Percentiles rank a stretch among this genome's conserved stretches.
These are phyloP conservation scores for Drymonia ruficornis DNA, from an alignment of 2,888 invertebrate species.

Conservation along the genomic window DNA sequence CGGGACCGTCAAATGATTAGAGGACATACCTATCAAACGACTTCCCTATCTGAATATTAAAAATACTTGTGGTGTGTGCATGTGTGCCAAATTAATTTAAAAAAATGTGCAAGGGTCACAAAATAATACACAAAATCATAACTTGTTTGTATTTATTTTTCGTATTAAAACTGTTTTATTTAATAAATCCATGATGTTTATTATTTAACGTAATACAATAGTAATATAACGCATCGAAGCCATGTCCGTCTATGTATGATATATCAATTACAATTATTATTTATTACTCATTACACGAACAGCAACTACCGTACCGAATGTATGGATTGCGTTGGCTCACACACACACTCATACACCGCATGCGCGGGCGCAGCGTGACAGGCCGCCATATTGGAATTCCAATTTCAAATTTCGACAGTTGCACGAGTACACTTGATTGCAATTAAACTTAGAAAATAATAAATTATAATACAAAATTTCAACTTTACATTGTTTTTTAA, in stretches of 20 bases:
- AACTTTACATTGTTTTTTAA: neutral
- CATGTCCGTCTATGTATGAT: slow-evolving; percentile 70
- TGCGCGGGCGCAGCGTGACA: slow-evolving; percentile 34
- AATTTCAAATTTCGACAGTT: slow-evolving; percentile 12
- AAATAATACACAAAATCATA: slow-evolving; percentile 49
- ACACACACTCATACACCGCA: slow-evolving; percentile 37
- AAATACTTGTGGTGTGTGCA: too few species aligned
- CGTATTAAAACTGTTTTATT: slow-evolving; percentile 78
- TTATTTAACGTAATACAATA: slow-evolving; percentile 77
- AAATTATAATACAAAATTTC: slow-evolving; percentile 20
- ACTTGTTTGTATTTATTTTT: slow-evolving; percentile 78
- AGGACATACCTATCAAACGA: too few species aligned
- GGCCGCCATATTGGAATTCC: slow-evolving; percentile 36
- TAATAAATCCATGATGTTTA: slow-evolving; percentile 82
- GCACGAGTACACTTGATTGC: slow-evolving; percentile 18
- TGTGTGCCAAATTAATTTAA: too few species aligned
- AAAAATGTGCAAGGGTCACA: too few species aligned
- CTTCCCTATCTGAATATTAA: too few species aligned
- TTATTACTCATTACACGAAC: slow-evolving; percentile 36
- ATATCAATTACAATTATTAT: slow-evolving; percentile 56
- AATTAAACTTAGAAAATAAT: slow-evolving; percentile 16
- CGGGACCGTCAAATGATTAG: too few species aligned
- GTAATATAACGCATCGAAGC: slow-evolving; percentile 73
- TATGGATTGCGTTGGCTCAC: slow-evolving; percentile 41
- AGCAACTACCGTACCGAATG: slow-evolving; percentile 51